Conservation (phyloP, 1,140 invertebrate species). For the Solenopsis fugax region DNA sequence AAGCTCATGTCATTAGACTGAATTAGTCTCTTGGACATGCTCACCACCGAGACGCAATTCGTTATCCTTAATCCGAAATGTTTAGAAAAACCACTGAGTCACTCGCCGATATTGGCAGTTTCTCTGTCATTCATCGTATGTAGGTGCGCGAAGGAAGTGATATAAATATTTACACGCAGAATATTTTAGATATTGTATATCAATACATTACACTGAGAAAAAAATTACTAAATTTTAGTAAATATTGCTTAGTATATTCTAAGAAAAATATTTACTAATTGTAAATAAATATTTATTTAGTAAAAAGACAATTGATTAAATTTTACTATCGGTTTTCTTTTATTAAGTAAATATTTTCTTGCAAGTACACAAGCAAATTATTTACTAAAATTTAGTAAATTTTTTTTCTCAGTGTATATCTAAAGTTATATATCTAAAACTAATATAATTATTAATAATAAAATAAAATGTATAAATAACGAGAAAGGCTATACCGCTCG, state of each 20-base stretch:
- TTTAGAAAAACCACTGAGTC: slow-evolving; percentile 62
- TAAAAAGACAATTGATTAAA: too few species aligned
- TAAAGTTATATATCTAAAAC: neutral
- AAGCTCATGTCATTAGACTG: slow-evolving; percentile 81
- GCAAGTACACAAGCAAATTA: too few species aligned
- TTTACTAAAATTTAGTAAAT: too few species aligned
- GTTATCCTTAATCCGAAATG: slow-evolving; percentile 66
- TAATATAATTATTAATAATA: neutral
- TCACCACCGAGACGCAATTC: slow-evolving; percentile 40
- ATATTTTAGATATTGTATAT: neutral
- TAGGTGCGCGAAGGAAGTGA: neutral
- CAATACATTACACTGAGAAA: too few species aligned
- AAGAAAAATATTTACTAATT: too few species aligned
- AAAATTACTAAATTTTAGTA: too few species aligned
- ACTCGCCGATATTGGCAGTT: slow-evolving; percentile 62
- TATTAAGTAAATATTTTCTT: too few species aligned
- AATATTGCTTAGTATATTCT: too few species aligned
- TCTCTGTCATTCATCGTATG: neutral
- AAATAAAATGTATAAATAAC: neutral
- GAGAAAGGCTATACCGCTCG: too few species aligned
- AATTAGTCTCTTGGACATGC: slow-evolving; percentile 77
- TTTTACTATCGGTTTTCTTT: too few species aligned
- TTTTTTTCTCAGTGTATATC: too few species aligned
- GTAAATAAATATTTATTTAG: too few species aligned
- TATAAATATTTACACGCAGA: neutral